phyloP scores from a whole-genome alignment of 37 sponge, comb jelly and placozoan genomes.

The Eunapius fragilis region DNA sequence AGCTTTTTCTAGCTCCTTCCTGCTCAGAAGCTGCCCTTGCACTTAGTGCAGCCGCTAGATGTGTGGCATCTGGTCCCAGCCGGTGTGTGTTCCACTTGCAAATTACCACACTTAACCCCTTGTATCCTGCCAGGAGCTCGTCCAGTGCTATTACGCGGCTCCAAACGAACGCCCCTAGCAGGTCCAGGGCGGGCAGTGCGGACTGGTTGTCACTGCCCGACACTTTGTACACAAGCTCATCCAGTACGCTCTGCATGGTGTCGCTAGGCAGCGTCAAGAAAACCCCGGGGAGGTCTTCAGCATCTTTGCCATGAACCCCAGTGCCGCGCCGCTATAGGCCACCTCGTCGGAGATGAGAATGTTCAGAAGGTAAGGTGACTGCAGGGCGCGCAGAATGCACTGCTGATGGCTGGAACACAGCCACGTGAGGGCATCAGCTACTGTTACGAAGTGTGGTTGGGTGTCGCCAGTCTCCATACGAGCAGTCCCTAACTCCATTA shows the following conservation, averaged over 20 bases:
- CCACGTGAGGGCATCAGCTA: constrained; percentile 26
- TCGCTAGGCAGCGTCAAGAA: constrained; percentile 11
- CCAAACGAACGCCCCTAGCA: constrained; percentile 16
- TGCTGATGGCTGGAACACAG: constrained; percentile 39
- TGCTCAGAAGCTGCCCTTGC: background rate
- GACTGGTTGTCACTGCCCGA: constrained; percentile 11
- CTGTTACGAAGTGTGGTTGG: constrained; percentile 17
- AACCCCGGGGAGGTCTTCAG: background rate
- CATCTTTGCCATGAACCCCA: constrained; percentile 17
- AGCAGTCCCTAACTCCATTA: constrained; percentile 18
- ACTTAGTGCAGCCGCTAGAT: constrained; percentile 9
- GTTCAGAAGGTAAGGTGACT: constrained; percentile 76
- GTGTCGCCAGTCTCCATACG: background rate
- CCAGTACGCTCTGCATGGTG: constrained; percentile 23
- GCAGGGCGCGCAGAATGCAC: constrained; percentile 22
- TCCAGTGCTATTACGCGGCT: background rate
- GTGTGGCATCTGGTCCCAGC: background rate
- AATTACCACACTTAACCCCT: constrained; percentile 19
- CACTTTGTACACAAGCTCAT: constrained; percentile 60
- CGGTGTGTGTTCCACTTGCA: constrained; percentile 1
- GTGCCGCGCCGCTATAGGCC: background rate
- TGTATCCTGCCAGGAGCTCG: constrained; percentile 14
- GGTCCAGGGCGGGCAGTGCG: constrained; percentile 14
- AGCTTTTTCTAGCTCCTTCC: background rate
- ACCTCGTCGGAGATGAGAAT: constrained; percentile 45